Conservation (phyloP, 2,888 invertebrate genomes). For the Helobdella robusta region DNA sequence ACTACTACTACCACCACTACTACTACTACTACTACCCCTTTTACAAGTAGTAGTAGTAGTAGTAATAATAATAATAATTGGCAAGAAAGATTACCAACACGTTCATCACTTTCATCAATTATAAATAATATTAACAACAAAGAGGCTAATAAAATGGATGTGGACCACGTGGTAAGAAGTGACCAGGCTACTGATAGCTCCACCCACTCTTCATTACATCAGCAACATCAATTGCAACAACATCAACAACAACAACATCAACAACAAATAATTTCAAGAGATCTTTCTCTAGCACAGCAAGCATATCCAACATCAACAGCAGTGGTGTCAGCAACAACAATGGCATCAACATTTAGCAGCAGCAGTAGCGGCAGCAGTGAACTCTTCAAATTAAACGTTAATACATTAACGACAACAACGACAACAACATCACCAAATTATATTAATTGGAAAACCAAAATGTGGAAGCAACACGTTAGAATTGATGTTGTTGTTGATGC, state of each 20-base stretch:
- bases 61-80: background rate
- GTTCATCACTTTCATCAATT: background rate
- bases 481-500: background rate
- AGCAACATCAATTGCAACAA: background rate
- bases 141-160: background rate
- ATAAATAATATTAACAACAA: constrained; percentile 5
- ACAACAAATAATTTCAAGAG: constrained; percentile 6
- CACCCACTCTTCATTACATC: no score
- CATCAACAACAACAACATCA: background rate
- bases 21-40: constrained; percentile 21
- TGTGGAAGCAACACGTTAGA: constrained; percentile 21
- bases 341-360: background rate
- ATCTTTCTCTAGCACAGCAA: no score
- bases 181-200: no score
- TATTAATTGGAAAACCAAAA: constrained; percentile 21
- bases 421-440: constrained; percentile 9
- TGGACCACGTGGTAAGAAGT: background rate
- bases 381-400: no score
- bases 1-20: constrained; percentile 19
- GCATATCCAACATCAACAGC: background rate
- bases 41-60: background rate
- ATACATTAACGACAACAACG: constrained; percentile 7
- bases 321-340: background rate
- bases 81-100: background rate
- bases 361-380: no score